These are phyloP conservation scores for Battus philenor DNA, from an alignment of 1,140 invertebrate genomes.

Conservation along the genomic window DNA sequence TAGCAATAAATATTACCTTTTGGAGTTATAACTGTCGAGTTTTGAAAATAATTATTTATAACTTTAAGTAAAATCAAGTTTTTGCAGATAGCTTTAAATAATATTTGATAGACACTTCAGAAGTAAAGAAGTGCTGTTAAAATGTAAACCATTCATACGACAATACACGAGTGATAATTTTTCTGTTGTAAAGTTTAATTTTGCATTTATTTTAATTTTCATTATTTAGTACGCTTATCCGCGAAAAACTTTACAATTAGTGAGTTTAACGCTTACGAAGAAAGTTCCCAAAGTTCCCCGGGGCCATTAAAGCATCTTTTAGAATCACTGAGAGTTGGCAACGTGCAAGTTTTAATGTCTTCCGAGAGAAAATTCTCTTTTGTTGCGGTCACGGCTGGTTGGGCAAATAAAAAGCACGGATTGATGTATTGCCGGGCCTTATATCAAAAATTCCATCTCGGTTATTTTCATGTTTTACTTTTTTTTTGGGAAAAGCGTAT, in stretches of 20 bases:
- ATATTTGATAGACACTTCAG: too few relatives aligned
- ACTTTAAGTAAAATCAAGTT: too few relatives aligned
- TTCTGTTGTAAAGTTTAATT: too few relatives aligned
- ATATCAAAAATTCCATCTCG: constrained; percentile 13
- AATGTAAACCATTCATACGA: too few relatives aligned
- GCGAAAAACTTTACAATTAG: constrained; percentile 50
- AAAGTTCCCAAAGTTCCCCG: constrained; percentile 38
- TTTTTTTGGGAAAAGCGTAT: not conserved
- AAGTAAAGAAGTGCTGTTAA: too few relatives aligned
- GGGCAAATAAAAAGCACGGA: constrained; percentile 27
- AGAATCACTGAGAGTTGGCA: constrained; percentile 35
- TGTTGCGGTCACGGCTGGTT: constrained; percentile 27
- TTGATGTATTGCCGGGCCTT: constrained; percentile 18
- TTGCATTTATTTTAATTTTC: constrained; percentile 18
- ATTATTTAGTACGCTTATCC: constrained; percentile 19
- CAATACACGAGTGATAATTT: too few relatives aligned
- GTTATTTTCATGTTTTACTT: constrained; percentile 13
- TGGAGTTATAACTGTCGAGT: too few relatives aligned
- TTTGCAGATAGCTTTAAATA: too few relatives aligned
- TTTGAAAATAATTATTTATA: too few relatives aligned
- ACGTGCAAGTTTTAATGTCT: constrained; percentile 55
- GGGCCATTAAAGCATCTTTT: constrained; percentile 47
- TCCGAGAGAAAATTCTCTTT: constrained; percentile 29
- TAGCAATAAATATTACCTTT: too few relatives aligned
- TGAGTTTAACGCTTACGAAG: constrained; percentile 41